phyloP scores from a whole-genome alignment of 2,797 vertebrate genomes.

The Jordanella pulchra region DNA sequence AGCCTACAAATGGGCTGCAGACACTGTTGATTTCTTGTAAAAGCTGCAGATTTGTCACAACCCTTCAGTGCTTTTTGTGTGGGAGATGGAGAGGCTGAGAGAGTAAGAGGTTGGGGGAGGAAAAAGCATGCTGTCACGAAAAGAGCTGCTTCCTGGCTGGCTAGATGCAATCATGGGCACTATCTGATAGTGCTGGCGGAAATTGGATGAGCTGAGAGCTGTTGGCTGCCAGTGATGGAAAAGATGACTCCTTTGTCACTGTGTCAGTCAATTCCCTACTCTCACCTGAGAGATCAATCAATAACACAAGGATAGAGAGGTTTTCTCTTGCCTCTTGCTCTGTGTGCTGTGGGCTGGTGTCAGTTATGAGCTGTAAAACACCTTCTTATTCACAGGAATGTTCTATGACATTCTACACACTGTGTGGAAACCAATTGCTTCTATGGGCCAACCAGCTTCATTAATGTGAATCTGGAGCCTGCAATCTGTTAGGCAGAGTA shows the following conservation, averaged over 20 bases:
- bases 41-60: conserved; percentile 74
- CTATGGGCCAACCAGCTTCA: neutral
- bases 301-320: conserved; percentile 57
- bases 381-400: conserved; percentile 49
- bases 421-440: conserved; percentile 23
- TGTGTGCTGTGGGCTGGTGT: conserved; percentile 57
- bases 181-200: conserved; percentile 80
- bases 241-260: conserved; percentile 86
- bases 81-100: conserved; percentile 62
- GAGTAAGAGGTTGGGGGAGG: conserved; percentile 45
- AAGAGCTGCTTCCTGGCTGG: conserved; percentile 75
- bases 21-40: conserved; percentile 67
- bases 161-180: conserved; percentile 79
- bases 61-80: conserved; percentile 67
- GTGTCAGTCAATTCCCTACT: conserved; percentile 81
- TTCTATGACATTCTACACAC: conserved; percentile 10
- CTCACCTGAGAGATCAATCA: conserved; percentile 76
- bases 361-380: conserved; percentile 67
- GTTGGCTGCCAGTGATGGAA: conserved; percentile 79
- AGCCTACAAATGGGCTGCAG: conserved; percentile 51
- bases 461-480: neutral
- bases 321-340: conserved; percentile 45
- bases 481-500: neutral
- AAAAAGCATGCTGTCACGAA: conserved; percentile 70
- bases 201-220: conserved; percentile 81